A percentile compares a stretch with the other conserved stretches of the same genome.
These are phyloP conservation scores for Brachyopa scutellaris DNA, from an alignment of 2,888 invertebrate genomes.

Conservation along the genomic window DNA sequence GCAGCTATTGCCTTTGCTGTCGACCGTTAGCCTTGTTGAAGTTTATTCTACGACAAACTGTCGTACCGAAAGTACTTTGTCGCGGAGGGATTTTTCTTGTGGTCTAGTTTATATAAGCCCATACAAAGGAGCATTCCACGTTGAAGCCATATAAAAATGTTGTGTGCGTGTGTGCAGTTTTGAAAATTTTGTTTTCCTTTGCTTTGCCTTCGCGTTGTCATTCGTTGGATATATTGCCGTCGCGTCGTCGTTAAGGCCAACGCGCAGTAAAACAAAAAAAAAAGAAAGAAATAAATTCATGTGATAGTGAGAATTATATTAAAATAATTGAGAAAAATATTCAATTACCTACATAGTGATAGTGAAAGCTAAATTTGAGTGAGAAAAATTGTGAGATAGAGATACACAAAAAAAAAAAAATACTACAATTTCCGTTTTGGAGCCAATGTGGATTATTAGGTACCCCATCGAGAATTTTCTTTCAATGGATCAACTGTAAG, in stretches of 20 bases:
- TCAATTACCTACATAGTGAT: too few relatives aligned
- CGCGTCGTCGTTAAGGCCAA: constrained; percentile 63
- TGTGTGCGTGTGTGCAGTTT: constrained; percentile 3
- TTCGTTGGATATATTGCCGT: constrained; percentile 63
- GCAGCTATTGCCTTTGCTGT: neutral
- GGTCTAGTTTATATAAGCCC: neutral
- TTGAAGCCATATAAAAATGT: constrained; percentile 54
- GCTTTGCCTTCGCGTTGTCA: constrained; percentile 63
- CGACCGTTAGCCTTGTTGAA: constrained; percentile 44
- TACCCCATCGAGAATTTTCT: constrained; percentile 55
- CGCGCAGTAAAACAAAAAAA: constrained; percentile 51
- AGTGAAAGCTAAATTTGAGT: constrained; percentile 44
- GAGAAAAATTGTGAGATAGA: neutral
- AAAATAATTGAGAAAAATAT: constrained; percentile 24
- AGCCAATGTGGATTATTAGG: constrained; percentile 71
- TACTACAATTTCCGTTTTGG: too few relatives aligned
- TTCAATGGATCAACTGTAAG: constrained; percentile 60
- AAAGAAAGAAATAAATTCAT: neutral
- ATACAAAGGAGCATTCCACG: too few relatives aligned
- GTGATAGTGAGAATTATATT: constrained; percentile 30
- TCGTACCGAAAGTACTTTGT: constrained; percentile 37
- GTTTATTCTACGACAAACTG: constrained; percentile 61
- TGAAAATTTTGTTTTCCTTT: constrained; percentile 25
- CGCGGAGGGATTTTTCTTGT: neutral
- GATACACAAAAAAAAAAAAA: too few relatives aligned